phyloP scores from a whole-genome alignment of 1,140 invertebrate genomes.

The Anthonomus grandis region DNA sequence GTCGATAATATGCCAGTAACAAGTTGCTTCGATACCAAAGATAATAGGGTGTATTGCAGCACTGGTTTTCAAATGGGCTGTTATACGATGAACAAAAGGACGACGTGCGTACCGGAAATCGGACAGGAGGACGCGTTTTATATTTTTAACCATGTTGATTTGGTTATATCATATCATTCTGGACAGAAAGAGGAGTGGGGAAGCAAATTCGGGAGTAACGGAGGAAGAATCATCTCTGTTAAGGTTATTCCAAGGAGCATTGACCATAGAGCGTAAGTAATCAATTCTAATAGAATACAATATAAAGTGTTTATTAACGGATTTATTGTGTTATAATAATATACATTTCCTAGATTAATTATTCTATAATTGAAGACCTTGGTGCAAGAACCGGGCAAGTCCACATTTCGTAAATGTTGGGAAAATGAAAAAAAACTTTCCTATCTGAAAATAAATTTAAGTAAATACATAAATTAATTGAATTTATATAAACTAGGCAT shows the following conservation, averaged over 20 bases:
- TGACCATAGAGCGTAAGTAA: slow-evolving; percentile 39
- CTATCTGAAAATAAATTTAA: too few species aligned
- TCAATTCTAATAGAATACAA: not conserved
- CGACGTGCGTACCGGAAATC: slow-evolving; percentile 33
- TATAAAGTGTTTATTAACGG: too few species aligned
- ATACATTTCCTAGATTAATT: too few species aligned
- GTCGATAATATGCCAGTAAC: slow-evolving; percentile 97
- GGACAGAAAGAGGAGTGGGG: slow-evolving; percentile 83
- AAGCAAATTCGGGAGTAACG: slow-evolving; percentile 66
- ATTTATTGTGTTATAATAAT: too few species aligned
- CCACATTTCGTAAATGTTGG: too few species aligned
- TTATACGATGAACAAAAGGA: slow-evolving; percentile 56
- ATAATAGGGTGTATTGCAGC: slow-evolving; percentile 79
- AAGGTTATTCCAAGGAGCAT: slow-evolving; percentile 55
- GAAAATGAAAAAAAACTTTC: too few species aligned
- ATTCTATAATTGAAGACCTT: too few species aligned
- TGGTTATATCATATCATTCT: slow-evolving; percentile 90
- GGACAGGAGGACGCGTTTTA: slow-evolving; percentile 62
- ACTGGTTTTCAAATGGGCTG: slow-evolving; percentile 99
- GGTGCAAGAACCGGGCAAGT: too few species aligned
- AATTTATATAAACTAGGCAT: too few species aligned
- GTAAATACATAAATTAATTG: too few species aligned
- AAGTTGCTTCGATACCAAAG: slow-evolving; percentile 87
- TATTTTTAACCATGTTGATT: slow-evolving; percentile 95
- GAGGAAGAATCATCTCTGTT: slow-evolving; percentile 85